These are phyloP conservation scores for Coregonus sp. DNA, from an alignment of 2,797 vertebrate genomes.

Conservation along the genomic window DNA sequence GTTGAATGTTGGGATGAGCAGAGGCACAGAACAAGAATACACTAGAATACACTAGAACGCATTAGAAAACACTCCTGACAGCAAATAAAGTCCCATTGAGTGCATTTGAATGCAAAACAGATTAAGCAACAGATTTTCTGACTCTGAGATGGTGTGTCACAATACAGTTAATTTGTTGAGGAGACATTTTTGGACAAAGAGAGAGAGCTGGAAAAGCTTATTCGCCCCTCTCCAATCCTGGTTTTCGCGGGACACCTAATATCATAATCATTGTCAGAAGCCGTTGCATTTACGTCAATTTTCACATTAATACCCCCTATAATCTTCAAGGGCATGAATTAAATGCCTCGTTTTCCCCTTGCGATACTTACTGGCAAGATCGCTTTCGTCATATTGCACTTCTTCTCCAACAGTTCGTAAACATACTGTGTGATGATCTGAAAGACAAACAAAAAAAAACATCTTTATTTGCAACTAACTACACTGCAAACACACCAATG, in stretches of 20 bases:
- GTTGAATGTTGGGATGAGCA: constrained; percentile 66
- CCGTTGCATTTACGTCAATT: constrained; percentile 65
- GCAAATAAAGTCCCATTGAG: constrained; percentile 68
- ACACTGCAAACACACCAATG: constrained; percentile 34
- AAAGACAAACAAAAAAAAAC: constrained; percentile 43
- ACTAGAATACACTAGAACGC: constrained; percentile 36
- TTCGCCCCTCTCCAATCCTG: constrained; percentile 9
- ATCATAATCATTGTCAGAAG: constrained; percentile 61
- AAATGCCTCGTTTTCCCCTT: constrained; percentile 52
- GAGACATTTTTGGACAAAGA: constrained; percentile 65
- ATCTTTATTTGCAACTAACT: constrained; percentile 45
- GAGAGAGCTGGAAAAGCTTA: constrained; percentile 42
- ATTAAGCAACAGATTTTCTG: constrained; percentile 65
- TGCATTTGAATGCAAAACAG: constrained; percentile 74
- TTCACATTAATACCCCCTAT: constrained; percentile 69
- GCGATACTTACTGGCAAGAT: constrained; percentile 90
- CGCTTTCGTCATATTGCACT: constrained; percentile 92
- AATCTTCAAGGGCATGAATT: constrained; percentile 69
- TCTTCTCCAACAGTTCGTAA: constrained; percentile 91
- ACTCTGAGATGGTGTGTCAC: constrained; percentile 73
- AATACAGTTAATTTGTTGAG: constrained; percentile 74
- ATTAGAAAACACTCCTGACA: constrained; percentile 49
- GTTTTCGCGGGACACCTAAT: constrained; percentile 61
- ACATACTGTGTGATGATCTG: constrained; percentile 97
- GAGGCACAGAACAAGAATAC: constrained; percentile 36